Base-by-base conservation (phyloP, 2,113 vertebrate species). In the Philantomba maxwellii region DNA sequence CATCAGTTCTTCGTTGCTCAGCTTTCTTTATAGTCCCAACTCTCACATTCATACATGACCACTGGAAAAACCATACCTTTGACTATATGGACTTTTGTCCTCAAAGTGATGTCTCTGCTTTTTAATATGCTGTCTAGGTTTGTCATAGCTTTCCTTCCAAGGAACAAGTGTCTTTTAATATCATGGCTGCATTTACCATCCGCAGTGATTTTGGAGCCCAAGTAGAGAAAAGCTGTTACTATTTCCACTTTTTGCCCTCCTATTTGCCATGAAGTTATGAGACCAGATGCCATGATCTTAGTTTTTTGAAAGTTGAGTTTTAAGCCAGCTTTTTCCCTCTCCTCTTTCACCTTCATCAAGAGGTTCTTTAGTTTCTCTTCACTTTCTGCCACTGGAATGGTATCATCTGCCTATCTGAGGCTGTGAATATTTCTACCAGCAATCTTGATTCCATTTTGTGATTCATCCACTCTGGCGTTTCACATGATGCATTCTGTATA, bases 1-100 rank as follows among this genome's bases (percentile, higher is more conserved):
- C 5, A 1, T 39, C 19, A 39, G 4, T 70, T 70, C n/a, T 21
- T 70, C 0, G 0, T 2, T 1, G n/a, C 64, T 70, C 66, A 23
- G 9, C 5, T 23, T 39, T 70, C 10, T 12, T 23, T 23, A 70
- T 23, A 36, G n/a, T 70, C 66, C 66, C 66, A 70, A 1, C 66
- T 70, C 9, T 70, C 66, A 23, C 2, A 23, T 39, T 2, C 19
- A 6, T 70, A 39, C 19, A 6, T 39, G 10, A 36, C n/a, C 17
- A 39, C 66, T 70, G n/a, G 66, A 39, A 70, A 39, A 70, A 70
- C 19, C 10, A 0, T 70, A 39, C 19, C 10, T 70, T 39, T 39
- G 66, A 70, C 19, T 39, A 39, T 23, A 70, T 70, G n/a, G 66
- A 39, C 66, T 39, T 66, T 39, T 36, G 64, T 23, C 0, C 2